phyloP scores from a whole-genome alignment of 2,113 vertebrate genomes.

The Callocephalon fimbriatum region DNA sequence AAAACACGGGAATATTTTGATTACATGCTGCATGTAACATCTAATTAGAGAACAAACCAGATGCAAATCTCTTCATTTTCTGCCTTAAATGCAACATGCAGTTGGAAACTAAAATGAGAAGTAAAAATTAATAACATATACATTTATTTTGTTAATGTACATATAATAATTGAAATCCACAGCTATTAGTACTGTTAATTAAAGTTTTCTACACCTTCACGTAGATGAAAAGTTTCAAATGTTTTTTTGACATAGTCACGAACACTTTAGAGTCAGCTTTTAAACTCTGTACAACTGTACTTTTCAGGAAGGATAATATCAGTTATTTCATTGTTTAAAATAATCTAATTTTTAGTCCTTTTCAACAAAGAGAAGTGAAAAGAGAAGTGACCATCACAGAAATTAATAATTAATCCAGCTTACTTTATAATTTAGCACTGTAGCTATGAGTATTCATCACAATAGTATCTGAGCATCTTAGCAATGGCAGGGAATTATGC shows the following conservation, averaged over 20 bases:
- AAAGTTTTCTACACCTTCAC: background rate
- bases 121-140: background rate
- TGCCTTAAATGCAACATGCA: background rate
- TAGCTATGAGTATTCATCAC: background rate
- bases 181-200: background rate
- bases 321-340: background rate
- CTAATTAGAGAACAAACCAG: background rate
- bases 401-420: background rate
- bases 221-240: background rate
- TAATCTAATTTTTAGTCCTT: background rate
- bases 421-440: background rate
- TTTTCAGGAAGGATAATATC: background rate
- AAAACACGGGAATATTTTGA: background rate
- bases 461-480: background rate
- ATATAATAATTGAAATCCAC: background rate
- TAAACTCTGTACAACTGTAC: background rate
- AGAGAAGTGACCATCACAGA: background rate
- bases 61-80: background rate
- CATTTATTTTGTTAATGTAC: background rate
- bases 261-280: background rate
- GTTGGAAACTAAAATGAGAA: background rate
- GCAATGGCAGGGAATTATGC: background rate
- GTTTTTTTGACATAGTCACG: accelerated
- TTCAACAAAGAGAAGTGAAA: background rate
- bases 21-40: background rate